Evolutionary conservation across 2,797 vertebrate genomes (phyloP).

Genomic region (Calcarius lapponicus): DNA sequence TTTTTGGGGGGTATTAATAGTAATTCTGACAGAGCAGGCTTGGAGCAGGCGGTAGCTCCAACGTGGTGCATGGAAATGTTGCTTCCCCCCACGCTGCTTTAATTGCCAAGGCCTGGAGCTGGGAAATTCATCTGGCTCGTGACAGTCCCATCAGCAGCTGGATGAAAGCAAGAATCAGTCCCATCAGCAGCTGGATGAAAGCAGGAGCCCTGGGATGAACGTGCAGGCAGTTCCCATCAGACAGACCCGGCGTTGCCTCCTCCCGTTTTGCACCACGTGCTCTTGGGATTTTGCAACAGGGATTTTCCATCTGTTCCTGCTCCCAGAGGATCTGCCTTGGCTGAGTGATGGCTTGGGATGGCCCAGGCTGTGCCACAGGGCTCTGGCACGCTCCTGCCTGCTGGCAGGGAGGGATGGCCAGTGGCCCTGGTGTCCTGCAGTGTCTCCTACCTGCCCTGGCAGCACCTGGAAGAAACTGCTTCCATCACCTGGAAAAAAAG

Average conservation of each 20-base stretch:
- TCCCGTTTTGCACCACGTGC: background rate
- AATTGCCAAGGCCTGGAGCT: background rate
- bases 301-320: background rate
- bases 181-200: background rate
- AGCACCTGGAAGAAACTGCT: background rate
- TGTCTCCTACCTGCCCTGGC: background rate
- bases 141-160: background rate
- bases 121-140: background rate
- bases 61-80: background rate
- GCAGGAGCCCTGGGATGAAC: background rate
- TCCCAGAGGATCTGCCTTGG: background rate
- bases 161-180: background rate
- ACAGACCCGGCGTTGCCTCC: background rate
- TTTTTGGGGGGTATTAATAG: slow-evolving; percentile 40
- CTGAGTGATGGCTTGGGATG: background rate
- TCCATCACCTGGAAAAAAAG: background rate
- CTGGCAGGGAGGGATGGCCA: background rate
- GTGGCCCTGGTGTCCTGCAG: background rate
- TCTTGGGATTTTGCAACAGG: background rate
- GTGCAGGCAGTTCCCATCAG: background rate
- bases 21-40: slow-evolving; percentile 27
- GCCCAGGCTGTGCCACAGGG: background rate
- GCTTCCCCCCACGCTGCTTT: background rate
- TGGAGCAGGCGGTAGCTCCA: background rate
- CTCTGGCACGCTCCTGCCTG: background rate